These are phyloP conservation scores for Microctenopoma steveboyesi DNA, from an alignment of 2,797 vertebrate species.

Conservation along the genomic window DNA sequence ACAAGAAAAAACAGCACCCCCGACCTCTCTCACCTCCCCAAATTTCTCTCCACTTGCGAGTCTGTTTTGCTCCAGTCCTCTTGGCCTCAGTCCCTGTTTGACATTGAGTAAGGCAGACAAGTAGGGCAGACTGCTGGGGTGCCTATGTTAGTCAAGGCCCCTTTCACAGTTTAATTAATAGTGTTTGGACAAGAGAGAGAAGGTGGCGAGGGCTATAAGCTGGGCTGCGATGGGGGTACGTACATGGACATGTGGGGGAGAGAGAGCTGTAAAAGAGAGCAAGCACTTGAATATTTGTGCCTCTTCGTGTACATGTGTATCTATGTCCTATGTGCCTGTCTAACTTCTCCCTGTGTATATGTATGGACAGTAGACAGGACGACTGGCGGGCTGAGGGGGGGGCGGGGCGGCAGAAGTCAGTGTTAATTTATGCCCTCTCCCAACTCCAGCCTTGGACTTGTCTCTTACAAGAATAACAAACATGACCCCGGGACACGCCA, in stretches of 20 bases:
- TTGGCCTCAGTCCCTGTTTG: constrained; percentile 65
- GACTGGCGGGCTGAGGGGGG: constrained; percentile 58
- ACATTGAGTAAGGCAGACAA: constrained; percentile 84
- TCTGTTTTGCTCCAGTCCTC: constrained; percentile 59
- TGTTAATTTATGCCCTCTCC: constrained; percentile 82
- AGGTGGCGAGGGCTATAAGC: constrained; percentile 63
- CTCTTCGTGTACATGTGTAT: constrained; percentile 60
- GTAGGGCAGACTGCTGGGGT: constrained; percentile 74
- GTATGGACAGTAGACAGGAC: constrained; percentile 74
- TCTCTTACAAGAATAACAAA: constrained; percentile 85
- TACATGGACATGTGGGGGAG: constrained; percentile 48
- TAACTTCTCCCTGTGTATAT: constrained; percentile 67
- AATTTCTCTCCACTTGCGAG: constrained; percentile 45
- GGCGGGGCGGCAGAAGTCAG: constrained; percentile 65
- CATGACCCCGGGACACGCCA: constrained; percentile 81
- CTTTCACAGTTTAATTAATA: constrained; percentile 87
- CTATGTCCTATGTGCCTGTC: constrained; percentile 62
- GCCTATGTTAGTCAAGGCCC: constrained; percentile 82
- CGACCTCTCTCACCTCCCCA: constrained; percentile 62
- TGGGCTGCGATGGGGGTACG: constrained; percentile 21
- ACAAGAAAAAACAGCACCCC: constrained; percentile 69
- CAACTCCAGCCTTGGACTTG: constrained; percentile 73
- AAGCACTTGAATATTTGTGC: constrained; percentile 66
- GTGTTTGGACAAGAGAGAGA: constrained; percentile 82
- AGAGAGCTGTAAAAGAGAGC: constrained; percentile 48